These are phyloP conservation scores for Cataglyphis rosenhaueri DNA, from an alignment of 2,888 invertebrate genomes.

Conservation along the genomic window DNA sequence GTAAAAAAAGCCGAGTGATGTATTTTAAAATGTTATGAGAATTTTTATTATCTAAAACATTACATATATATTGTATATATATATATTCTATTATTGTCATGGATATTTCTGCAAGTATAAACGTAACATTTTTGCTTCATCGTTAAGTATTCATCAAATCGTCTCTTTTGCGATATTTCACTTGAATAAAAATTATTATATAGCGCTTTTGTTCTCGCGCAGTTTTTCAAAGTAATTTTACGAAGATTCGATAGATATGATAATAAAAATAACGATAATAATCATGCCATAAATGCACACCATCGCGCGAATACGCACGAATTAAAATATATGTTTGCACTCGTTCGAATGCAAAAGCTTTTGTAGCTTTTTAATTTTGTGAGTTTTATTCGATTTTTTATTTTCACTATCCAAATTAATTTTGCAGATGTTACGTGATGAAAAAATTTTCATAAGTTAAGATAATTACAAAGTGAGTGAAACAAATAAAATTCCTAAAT, in stretches of 20 bases:
- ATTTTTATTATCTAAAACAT: too few species aligned
- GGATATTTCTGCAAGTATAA: background rate
- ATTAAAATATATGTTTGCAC: constrained; percentile 26
- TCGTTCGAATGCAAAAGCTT: background rate
- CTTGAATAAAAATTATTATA: constrained; percentile 28
- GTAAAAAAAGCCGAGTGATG: too few species aligned
- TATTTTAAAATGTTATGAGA: too few species aligned
- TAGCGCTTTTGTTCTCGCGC: constrained; percentile 1
- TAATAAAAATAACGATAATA: constrained; percentile 29
- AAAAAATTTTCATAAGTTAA: background rate
- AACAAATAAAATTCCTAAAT: background rate
- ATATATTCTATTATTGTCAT: background rate
- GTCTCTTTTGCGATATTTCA: background rate
- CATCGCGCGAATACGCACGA: background rate
- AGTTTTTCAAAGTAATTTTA: constrained; percentile 27
- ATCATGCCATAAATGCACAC: background rate
- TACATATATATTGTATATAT: background rate
- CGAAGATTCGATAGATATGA: background rate
- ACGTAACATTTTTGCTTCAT: background rate
- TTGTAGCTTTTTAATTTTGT: background rate
- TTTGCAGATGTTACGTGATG: background rate
- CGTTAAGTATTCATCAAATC: constrained; percentile 14
- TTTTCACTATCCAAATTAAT: background rate
- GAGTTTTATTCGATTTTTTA: constrained; percentile 9
- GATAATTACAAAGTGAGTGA: background rate